These are phyloP conservation scores for Caerostris darwini DNA, from an alignment of 1,140 invertebrate species.

Conservation along the genomic window DNA sequence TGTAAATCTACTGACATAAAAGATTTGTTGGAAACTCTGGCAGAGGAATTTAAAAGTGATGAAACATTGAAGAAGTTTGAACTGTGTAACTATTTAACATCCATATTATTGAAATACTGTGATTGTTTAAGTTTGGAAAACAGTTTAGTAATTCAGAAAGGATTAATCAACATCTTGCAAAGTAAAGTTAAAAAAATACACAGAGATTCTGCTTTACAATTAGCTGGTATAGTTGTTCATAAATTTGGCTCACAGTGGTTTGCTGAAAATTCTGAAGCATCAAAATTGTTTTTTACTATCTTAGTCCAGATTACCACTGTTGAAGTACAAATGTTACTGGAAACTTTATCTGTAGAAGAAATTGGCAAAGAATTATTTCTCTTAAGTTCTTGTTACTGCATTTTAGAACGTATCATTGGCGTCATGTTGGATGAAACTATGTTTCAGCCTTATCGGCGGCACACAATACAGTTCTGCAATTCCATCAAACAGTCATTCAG, in stretches of 20 bases:
- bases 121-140: conserved; percentile 84
- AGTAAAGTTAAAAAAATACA: conserved; percentile 93
- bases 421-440: conserved; percentile 90
- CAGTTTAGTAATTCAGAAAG: conserved; percentile 87
- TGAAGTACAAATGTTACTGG: conserved; percentile 95
- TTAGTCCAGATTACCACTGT: conserved; percentile 93
- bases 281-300: conserved; percentile 88
- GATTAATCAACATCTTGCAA: conserved; percentile 87
- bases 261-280: conserved; percentile 74
- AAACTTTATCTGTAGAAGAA: conserved; percentile 90
- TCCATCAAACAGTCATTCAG: conserved; percentile 94
- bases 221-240: conserved; percentile 90
- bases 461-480: conserved; percentile 93
- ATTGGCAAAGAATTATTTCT: conserved; percentile 86
- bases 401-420: conserved; percentile 90
- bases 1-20: conserved; percentile 87
- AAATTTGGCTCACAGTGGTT: conserved; percentile 86
- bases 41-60: conserved; percentile 92
- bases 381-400: conserved; percentile 90
- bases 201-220: conserved; percentile 91
- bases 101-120: conserved; percentile 88
- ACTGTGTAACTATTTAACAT: conserved; percentile 88
- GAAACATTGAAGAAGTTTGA: conserved; percentile 93
- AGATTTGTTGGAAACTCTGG: conserved; percentile 90
- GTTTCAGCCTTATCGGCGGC: conserved; percentile 90